phyloP scores from a whole-genome alignment of 2,888 invertebrate genomes.

The Drosophila subsilvestris region DNA sequence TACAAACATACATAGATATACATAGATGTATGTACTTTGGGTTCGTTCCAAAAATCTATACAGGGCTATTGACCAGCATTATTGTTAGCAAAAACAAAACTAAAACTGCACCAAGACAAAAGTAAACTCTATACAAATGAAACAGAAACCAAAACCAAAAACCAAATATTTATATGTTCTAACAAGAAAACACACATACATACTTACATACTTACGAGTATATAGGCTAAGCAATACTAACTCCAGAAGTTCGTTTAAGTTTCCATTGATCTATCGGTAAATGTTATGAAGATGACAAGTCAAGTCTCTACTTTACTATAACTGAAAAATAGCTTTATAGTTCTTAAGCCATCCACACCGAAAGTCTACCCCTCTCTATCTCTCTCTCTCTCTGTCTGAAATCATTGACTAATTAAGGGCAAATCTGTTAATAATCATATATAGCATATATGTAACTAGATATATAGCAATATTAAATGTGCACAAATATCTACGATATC shows the following conservation, averaged over 20 bases:
- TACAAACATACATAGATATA: slow-evolving; percentile 13
- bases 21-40: slow-evolving; percentile 33
- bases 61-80: slow-evolving; percentile 71
- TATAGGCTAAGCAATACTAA: slow-evolving; percentile 30
- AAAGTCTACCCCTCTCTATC: not conserved
- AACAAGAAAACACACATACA: slow-evolving; percentile 18
- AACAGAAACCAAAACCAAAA: slow-evolving; percentile 3
- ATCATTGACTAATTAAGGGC: slow-evolving; percentile 29
- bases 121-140: slow-evolving; percentile 33
- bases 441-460: slow-evolving; percentile 14
- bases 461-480: slow-evolving; percentile 57
- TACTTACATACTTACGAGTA: not conserved
- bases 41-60: slow-evolving; percentile 54
- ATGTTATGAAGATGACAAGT: slow-evolving; percentile 66
- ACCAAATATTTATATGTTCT: slow-evolving; percentile 31
- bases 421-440: slow-evolving; percentile 12
- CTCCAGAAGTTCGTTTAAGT: slow-evolving; percentile 23
- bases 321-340: slow-evolving; percentile 83
- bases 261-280: slow-evolving; percentile 46
- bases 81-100: slow-evolving; percentile 51
- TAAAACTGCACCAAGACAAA: slow-evolving; percentile 61
- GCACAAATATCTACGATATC: slow-evolving; percentile 30
- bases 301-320: slow-evolving; percentile 77
- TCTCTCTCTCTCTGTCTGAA: not conserved
- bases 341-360: slow-evolving; percentile 69